Conservation (phyloP, 2,797 vertebrate species). For the Acanthurus tractus region DNA sequence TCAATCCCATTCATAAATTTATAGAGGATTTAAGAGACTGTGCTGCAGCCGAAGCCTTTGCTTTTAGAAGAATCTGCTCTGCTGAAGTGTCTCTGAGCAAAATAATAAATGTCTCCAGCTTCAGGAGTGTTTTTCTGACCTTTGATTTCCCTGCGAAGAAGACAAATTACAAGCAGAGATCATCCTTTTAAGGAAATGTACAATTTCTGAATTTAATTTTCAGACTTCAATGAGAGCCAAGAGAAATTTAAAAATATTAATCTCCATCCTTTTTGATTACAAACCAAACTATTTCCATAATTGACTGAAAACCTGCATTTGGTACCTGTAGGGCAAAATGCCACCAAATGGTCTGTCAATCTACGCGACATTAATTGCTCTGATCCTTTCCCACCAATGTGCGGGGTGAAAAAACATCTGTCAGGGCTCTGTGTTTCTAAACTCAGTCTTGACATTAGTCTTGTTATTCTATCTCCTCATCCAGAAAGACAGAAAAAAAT, state of each 20-base stretch:
- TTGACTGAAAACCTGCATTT: conserved; percentile 40
- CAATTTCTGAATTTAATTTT: conserved; percentile 45
- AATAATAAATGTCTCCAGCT: conserved; percentile 8
- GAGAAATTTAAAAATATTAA: conserved; percentile 26
- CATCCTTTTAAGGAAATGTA: conserved; percentile 12
- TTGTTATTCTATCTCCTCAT: conserved; percentile 88
- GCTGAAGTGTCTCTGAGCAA: background rate
- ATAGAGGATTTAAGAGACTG: background rate
- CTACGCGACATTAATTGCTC: conserved; percentile 71
- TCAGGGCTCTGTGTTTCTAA: conserved; percentile 82
- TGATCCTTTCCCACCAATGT: conserved; percentile 84
- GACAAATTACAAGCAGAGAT: conserved; percentile 26
- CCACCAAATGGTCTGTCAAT: conserved; percentile 68
- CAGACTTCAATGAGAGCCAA: conserved; percentile 16
- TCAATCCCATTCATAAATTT: background rate
- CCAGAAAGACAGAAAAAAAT: conserved; percentile 84
- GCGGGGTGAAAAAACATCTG: conserved; percentile 82
- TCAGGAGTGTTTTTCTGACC: conserved; percentile 15
- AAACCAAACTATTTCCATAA: conserved; percentile 45
- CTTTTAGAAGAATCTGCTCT: background rate
- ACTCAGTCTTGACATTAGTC: conserved; percentile 86
- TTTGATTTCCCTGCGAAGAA: conserved; percentile 16
- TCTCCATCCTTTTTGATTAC: conserved; percentile 46
- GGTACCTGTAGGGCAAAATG: conserved; percentile 65
- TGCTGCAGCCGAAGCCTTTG: background rate